Evolutionary conservation across 1,140 invertebrate species (phyloP).

Genomic region (Eurytemora carolleeae): DNA sequence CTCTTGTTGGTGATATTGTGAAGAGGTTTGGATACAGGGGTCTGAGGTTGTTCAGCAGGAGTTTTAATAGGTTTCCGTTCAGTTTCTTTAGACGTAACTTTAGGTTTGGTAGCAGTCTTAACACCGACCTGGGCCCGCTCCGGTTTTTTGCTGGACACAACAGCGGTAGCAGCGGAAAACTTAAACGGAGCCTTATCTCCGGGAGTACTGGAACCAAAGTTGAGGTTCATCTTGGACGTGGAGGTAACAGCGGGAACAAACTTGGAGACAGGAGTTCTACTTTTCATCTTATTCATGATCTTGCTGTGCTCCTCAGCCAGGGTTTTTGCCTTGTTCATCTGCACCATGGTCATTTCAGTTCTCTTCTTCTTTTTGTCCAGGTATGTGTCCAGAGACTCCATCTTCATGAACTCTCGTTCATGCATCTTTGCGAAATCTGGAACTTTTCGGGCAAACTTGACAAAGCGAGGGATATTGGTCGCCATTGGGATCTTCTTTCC

Average conservation of each 20-base stretch:
- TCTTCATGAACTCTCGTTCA: conserved; percentile 8
- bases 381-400: conserved; percentile 10
- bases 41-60: no score
- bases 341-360: background rate
- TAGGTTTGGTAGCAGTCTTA: background rate
- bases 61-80: background rate
- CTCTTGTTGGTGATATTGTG: background rate
- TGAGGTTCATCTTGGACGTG: background rate
- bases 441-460: background rate
- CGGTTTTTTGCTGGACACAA: background rate
- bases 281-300: background rate
- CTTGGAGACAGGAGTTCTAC: no score
- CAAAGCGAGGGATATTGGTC: background rate
- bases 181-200: background rate
- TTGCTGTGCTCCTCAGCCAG: background rate
- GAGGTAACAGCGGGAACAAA: background rate
- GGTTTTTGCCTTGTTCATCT: background rate
- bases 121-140: background rate
- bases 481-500: background rate
- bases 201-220: background rate
- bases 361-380: conserved; percentile 9
- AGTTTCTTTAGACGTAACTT: background rate
- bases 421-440: conserved; percentile 14
- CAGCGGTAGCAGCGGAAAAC: background rate
- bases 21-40: background rate